Percentiles rank a stretch among this genome's conserved stretches.
phyloP scores from a whole-genome alignment of 1,140 invertebrate genomes.

The Aphelinus certus region DNA sequence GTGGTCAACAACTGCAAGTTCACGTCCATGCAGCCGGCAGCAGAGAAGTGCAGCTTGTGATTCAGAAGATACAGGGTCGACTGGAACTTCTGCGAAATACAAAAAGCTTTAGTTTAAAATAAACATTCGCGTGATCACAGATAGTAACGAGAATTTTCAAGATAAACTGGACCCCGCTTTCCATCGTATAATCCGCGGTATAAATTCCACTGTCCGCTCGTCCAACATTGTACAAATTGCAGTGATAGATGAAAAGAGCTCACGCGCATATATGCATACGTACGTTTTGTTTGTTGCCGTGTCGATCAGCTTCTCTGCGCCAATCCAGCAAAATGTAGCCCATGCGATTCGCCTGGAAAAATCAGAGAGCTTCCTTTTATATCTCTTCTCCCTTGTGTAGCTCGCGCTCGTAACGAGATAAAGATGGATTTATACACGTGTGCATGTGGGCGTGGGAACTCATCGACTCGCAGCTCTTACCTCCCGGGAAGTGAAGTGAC shows the following conservation, averaged over 20 bases:
- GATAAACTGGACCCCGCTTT: too few relatives aligned
- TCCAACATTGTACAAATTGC: too few relatives aligned
- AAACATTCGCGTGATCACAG: too few relatives aligned
- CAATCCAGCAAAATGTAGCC: conserved; percentile 50
- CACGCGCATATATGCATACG: too few relatives aligned
- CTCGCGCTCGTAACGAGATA: neutral
- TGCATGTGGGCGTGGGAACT: too few relatives aligned
- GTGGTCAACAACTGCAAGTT: conserved; percentile 57
- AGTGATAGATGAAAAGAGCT: too few relatives aligned
- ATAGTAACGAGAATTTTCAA: too few relatives aligned
- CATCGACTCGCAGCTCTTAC: conserved; percentile 37
- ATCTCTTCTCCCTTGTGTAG: neutral
- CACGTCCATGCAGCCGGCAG: conserved; percentile 58
- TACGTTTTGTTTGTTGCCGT: conserved; percentile 26
- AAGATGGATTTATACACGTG: neutral
- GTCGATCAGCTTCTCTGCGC: conserved; percentile 34
- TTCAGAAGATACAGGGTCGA: conserved; percentile 55
- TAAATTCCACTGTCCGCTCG: too few relatives aligned
- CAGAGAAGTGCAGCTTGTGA: conserved; percentile 56
- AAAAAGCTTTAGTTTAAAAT: too few relatives aligned
- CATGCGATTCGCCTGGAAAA: conserved; percentile 55
- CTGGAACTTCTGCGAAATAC: conserved; percentile 45
- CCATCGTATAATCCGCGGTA: too few relatives aligned
- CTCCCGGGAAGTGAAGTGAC: conserved; percentile 51
- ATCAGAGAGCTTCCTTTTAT: neutral